These are phyloP conservation scores for Anagyrus pseudococci DNA, from an alignment of 2,888 invertebrate genomes.

Conservation along the genomic window DNA sequence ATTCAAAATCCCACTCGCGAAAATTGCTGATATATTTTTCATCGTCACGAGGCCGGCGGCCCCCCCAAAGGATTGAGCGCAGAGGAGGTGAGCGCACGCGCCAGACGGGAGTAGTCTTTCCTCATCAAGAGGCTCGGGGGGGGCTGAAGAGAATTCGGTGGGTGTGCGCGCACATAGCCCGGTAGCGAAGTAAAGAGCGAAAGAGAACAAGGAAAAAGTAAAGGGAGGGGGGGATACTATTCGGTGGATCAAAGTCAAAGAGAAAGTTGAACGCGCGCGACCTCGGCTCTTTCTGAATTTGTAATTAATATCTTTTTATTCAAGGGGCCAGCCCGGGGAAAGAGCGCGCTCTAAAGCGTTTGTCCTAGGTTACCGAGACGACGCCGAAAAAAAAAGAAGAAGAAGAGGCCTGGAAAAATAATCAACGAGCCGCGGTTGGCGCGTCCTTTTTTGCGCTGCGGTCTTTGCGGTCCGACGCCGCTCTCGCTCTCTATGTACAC, in stretches of 20 bases:
- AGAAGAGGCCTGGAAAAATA: conserved; percentile 29
- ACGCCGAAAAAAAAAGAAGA: too few relatives aligned
- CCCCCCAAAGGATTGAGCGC: conserved; percentile 39
- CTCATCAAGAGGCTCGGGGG: conserved; percentile 16
- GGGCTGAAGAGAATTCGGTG: conserved; percentile 6
- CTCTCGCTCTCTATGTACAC: background rate
- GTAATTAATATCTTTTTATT: conserved; percentile 54
- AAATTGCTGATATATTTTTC: conserved; percentile 48
- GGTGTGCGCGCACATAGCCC: background rate
- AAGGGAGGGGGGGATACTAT: conserved; percentile 9
- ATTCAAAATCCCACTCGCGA: conserved; percentile 33
- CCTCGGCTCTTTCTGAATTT: conserved; percentile 49
- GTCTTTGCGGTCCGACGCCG: background rate
- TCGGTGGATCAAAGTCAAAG: conserved; percentile 32
- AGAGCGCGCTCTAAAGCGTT: conserved; percentile 32
- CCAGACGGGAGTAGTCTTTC: conserved; percentile 27
- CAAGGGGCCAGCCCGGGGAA: background rate
- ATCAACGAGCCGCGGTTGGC: background rate
- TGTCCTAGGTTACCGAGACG: conserved; percentile 27
- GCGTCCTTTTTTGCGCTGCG: background rate
- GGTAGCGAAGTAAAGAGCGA: conserved; percentile 1
- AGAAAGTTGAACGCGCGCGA: conserved; percentile 28
- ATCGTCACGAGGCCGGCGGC: conserved; percentile 36
- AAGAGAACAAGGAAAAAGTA: background rate
- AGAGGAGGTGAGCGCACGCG: conserved; percentile 25